Evolutionary conservation across 2,888 invertebrate species (phyloP), one percentile per base, ranked within the genome.

Genomic region (Melolontha melolontha): DNA sequence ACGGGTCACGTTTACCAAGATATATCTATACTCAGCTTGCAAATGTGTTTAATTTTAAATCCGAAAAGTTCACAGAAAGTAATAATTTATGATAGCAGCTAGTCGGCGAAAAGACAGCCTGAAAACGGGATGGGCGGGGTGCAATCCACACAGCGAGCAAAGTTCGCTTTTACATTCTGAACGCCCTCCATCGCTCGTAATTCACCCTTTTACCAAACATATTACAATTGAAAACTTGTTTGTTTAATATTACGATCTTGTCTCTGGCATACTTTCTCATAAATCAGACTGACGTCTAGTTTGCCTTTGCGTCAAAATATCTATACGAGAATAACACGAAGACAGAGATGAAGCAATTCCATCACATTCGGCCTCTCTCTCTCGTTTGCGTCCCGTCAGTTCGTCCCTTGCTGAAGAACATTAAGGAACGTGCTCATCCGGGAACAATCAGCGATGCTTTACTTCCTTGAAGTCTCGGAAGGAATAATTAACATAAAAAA

Each of bases 191-290:
- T 11, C 49, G 55, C 59, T 34, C 62, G 62, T 62, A 62, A 62
- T 57, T 66, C 66, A 66, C 44, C 66, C 52, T 64, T 64, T 59
- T 64, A 68, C 64, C 70, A 50, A 66, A 68, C 55, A 65, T 64
- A 52, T 64, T 64, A 64, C 62, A 68, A 68, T 67, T 52, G 50
- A 50, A 59, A 66, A 57, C 65, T 65, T 65, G 68, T 69, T 70
- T 70, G 64, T 63, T 71, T 70, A 51, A 57, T 55, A 42, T 64
- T 42, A 57, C 64, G 65, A 67, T 50, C 52, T 64, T 67, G 52
- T 59, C 65, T 55, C 64, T 59, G 63, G 65, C 65, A 57, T 55
- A 59, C 59, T 59, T 29, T 27, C 59, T 29, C 54, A 63, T 69
- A 63, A 66, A 67, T 69, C 55, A 59, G 64, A 42, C 51, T 62